phyloP scores from a whole-genome alignment of 2,797 vertebrate genomes.

The Steatocranus sp. region DNA sequence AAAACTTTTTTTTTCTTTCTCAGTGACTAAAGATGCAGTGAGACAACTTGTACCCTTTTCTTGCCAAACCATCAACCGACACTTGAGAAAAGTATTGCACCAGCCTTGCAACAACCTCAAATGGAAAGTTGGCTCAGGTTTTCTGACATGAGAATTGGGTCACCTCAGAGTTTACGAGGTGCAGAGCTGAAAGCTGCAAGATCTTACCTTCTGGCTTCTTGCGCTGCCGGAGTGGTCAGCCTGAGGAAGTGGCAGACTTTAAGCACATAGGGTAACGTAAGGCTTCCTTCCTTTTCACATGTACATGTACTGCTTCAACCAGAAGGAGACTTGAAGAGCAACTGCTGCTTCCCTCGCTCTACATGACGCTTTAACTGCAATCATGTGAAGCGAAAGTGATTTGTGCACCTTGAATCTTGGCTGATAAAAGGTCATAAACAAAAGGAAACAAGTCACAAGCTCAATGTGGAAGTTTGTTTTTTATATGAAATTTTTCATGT shows the following conservation, averaged over 20 bases:
- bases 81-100: not conserved
- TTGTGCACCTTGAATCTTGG: not conserved
- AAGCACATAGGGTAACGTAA: not conserved
- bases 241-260: slow-evolving; percentile 29
- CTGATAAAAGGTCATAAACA: not conserved
- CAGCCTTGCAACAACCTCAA: not conserved
- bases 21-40: not conserved
- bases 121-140: not conserved
- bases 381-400: not conserved
- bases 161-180: not conserved
- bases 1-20: not conserved
- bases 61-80: not conserved
- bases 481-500: slow-evolving; percentile 11
- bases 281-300: slow-evolving; percentile 35
- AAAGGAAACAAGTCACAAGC: not conserved
- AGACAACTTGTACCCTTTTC: not conserved
- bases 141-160: slow-evolving; percentile 13
- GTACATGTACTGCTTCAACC: not conserved
- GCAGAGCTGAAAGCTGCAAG: slow-evolving; percentile 7
- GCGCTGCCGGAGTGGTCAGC: slow-evolving; percentile 2
- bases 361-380: not conserved
- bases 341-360: not conserved
- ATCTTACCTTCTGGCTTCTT: slow-evolving; percentile 24
- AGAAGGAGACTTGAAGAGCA: not conserved
- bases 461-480: not conserved